Evolutionary conservation across 2,113 vertebrate species (phyloP).

Genomic region (Atherinomorus stipes): DNA sequence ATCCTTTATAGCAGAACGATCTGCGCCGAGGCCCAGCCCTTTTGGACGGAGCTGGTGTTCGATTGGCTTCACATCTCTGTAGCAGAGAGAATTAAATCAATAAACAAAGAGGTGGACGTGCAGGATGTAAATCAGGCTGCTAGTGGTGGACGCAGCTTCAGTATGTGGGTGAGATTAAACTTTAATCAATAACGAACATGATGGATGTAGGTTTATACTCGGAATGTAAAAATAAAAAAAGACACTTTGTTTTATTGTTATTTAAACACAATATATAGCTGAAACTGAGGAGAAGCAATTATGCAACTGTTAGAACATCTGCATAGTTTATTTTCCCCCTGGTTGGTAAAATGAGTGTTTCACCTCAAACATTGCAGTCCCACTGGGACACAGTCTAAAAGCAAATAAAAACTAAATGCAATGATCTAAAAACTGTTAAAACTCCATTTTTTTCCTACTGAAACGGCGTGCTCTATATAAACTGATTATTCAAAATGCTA

Average conservation of each 20-base stretch:
- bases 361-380: not conserved
- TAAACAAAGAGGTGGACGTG: conserved; percentile 1
- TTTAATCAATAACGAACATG: not conserved
- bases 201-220: not conserved
- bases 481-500: too few relatives aligned
- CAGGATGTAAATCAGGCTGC: conserved; percentile 8
- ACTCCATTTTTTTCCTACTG: too few relatives aligned
- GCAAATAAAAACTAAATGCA: too few relatives aligned
- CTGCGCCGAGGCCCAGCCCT: conserved; percentile 90
- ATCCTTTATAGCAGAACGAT: conserved; percentile 82
- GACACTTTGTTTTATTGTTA: too few relatives aligned
- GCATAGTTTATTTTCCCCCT: too few relatives aligned
- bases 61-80: conserved; percentile 87
- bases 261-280: too few relatives aligned
- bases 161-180: not conserved
- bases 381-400: not conserved
- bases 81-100: conserved; percentile 12
- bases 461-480: too few relatives aligned
- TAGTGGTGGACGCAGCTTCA: not conserved
- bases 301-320: too few relatives aligned
- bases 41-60: conserved; percentile 88
- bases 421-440: too few relatives aligned
- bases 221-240: too few relatives aligned
- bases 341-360: not conserved
- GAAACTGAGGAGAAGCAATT: too few relatives aligned